Conservation (phyloP, 2,797 vertebrate species). For the Dipus sagitta region DNA sequence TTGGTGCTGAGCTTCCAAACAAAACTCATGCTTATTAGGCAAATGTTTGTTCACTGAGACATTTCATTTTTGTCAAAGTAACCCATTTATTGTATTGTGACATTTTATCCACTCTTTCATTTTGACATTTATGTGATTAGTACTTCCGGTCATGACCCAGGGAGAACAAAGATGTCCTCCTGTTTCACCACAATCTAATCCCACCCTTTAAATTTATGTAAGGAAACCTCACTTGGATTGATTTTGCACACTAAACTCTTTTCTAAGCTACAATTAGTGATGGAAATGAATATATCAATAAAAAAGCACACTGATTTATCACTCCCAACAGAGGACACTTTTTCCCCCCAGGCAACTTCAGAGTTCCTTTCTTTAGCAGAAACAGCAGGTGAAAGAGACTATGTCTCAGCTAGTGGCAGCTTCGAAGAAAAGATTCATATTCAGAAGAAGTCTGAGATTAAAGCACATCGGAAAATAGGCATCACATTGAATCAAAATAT, state of each 20-base stretch:
- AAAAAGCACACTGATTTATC: background rate
- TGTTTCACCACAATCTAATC: slow-evolving; percentile 30
- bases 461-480: slow-evolving; percentile 52
- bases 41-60: too few species aligned
- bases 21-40: too few species aligned
- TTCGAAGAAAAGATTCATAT: slow-evolving; percentile 43
- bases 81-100: slow-evolving; percentile 5
- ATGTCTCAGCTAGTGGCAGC: slow-evolving; percentile 34
- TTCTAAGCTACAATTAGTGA: background rate
- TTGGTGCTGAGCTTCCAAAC: too few species aligned
- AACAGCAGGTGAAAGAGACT: slow-evolving; percentile 29
- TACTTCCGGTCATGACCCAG: background rate
- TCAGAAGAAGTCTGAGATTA: slow-evolving; percentile 59
- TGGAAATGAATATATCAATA: slow-evolving; percentile 57
- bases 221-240: slow-evolving; percentile 8
- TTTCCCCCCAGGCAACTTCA: background rate
- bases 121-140: slow-evolving; percentile 29
- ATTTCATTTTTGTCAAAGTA: background rate
- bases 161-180: background rate
- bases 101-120: slow-evolving; percentile 38
- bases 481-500: slow-evolving; percentile 49
- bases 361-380: slow-evolving; percentile 50
- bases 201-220: slow-evolving; percentile 44
- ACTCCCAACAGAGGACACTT: slow-evolving; percentile 13
- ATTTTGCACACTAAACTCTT: slow-evolving; percentile 43